Evolutionary conservation across 2,113 vertebrate genomes (phyloP), one percentile per base, ranked within the genome.

Genomic region (Hemicordylus capensis): DNA sequence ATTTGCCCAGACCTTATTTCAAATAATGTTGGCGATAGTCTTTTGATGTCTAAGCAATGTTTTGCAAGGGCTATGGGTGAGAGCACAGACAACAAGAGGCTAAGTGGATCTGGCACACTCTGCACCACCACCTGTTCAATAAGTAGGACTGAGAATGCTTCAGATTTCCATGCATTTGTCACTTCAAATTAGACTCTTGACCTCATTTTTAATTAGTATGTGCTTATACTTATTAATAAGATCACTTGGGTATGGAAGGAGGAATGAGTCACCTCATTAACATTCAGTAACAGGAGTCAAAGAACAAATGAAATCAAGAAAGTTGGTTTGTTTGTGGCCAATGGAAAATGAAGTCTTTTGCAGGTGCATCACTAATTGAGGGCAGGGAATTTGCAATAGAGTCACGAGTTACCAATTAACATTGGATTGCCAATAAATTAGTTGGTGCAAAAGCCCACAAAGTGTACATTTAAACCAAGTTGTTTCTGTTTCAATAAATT

Each of bases 151-250:
- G 37, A 77, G 54, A 26, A 19, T 7, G 44, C 61, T 82, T 59
- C 51, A 82, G 39, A n/a, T 61, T 83, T 73, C 69, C 54, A 83
- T n/a, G 28, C 26, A 42, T 61, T 83, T 83, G 81, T 73, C 54
- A 61, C 67, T 73, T 83, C 56, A n/a, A 22, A 83, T 83, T 82
- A 82, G 66, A 59, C 80, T 72, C 26, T 73, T 73, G 69, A 44
- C 26, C 39, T 83, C 54, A 46, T 46, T 73, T 64, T 82, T 61
- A 83, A 83, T 83, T 59, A 24, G 19, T 20, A 37, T 34, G 56
- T 73, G 69, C 44, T 83, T 46, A 59, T 19, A 46, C 59, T 31
- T 72, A 58, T 73, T 73, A 61, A 82, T n/a, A 73, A n/a, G 69
- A 73, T 59, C 42, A 46, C 31, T 73, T 73, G 81, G 67, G 20